These are phyloP conservation scores for Triplophysa siluroides DNA, from an alignment of 2,113 vertebrate genomes.

Conservation along the genomic window DNA sequence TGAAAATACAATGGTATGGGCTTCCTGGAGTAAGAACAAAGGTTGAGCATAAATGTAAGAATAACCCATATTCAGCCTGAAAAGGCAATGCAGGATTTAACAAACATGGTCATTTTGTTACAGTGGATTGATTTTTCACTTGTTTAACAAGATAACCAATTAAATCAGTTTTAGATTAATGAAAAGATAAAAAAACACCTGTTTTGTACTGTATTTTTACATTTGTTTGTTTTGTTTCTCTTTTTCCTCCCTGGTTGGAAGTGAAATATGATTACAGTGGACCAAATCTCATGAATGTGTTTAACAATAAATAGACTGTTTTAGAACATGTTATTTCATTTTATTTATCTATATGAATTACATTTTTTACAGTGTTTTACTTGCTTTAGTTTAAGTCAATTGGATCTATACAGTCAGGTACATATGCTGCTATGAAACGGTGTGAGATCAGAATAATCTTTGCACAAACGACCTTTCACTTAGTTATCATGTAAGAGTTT, in stretches of 20 bases:
- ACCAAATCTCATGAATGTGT: constrained; percentile 80
- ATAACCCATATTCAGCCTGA: constrained; percentile 27
- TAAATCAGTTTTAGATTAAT: constrained; percentile 63
- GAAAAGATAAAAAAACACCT: constrained; percentile 57
- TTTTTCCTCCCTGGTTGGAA: constrained; percentile 72
- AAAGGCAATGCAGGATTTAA: constrained; percentile 40
- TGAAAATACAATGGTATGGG: constrained; percentile 33
- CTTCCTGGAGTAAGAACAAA: constrained; percentile 15
- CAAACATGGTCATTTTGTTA: constrained; percentile 49
- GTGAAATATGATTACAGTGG: constrained; percentile 71
- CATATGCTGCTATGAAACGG: not conserved
- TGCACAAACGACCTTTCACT: not conserved
- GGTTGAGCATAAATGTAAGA: constrained; percentile 22
- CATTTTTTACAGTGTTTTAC: not conserved
- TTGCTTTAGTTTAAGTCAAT: not conserved
- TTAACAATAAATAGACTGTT: constrained; percentile 78
- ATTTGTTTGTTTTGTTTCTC: constrained; percentile 67
- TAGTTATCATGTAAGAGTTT: not conserved
- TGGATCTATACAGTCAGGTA: not conserved
- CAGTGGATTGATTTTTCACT: constrained; percentile 58
- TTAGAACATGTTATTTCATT: constrained; percentile 59
- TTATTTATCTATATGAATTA: not conserved
- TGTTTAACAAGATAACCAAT: constrained; percentile 40
- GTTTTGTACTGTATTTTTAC: constrained; percentile 74
- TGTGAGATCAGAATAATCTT: not conserved